Conservation (phyloP, 2,888 invertebrate species). For the Apomyelois bistriatella region DNA sequence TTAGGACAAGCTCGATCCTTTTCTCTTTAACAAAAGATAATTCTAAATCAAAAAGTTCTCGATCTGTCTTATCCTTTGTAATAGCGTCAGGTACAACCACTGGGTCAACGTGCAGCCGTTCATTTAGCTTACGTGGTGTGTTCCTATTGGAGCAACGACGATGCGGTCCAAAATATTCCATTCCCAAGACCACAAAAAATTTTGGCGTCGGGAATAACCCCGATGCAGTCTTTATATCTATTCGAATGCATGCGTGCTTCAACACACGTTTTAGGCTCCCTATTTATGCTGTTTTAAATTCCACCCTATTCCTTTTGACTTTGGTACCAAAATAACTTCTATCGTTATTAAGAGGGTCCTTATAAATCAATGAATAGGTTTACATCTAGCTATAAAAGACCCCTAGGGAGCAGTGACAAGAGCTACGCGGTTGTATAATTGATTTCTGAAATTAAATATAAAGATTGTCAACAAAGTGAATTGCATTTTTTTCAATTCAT, state of each 20-base stretch:
- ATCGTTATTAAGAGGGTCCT: slow-evolving; percentile 19
- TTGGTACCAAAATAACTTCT: slow-evolving; percentile 22
- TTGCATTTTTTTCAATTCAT: background rate
- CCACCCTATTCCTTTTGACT: slow-evolving; percentile 21
- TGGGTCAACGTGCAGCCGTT: slow-evolving; percentile 28
- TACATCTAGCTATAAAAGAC: slow-evolving; percentile 46
- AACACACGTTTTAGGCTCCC: slow-evolving; percentile 11
- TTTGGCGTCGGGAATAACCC: slow-evolving; percentile 46
- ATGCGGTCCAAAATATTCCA: slow-evolving; percentile 20
- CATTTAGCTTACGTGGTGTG: slow-evolving; percentile 10
- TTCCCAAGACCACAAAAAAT: slow-evolving; percentile 42
- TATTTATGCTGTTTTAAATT: slow-evolving; percentile 19
- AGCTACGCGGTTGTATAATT: slow-evolving; percentile 32
- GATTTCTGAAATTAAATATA: slow-evolving; percentile 14
- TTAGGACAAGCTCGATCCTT: slow-evolving; percentile 3
- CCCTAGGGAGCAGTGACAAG: slow-evolving; percentile 32
- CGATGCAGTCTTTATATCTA: slow-evolving; percentile 30
- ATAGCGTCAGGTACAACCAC: slow-evolving; percentile 35
- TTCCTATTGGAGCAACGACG: slow-evolving; percentile 26
- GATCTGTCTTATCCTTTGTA: slow-evolving; percentile 29
- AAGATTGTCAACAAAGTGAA: background rate
- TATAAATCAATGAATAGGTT: slow-evolving; percentile 44
- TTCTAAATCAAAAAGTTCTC: slow-evolving; percentile 13
- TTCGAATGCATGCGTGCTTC: slow-evolving; percentile 13
- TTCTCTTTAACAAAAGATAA: background rate